Percentiles rank a stretch among this genome's conserved stretches.
Evolutionary conservation across 2,113 vertebrate species (phyloP).

Genomic region (Callorhinus ursinus): DNA sequence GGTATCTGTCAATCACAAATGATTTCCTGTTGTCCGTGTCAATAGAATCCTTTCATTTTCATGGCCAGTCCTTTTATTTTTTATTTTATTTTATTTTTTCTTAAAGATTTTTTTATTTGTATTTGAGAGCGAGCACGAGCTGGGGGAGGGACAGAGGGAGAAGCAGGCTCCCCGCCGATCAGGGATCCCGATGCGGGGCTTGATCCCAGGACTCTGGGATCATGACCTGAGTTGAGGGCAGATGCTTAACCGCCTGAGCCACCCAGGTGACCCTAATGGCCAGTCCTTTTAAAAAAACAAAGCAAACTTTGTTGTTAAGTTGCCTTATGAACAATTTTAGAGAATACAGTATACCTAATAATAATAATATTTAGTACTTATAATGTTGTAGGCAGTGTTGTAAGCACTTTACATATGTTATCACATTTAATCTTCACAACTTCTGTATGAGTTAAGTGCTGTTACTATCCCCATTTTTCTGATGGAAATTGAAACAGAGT

Average conservation of each 20-base stretch:
- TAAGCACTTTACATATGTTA: constrained; percentile 2
- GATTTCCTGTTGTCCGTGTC: background rate
- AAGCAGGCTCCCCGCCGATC: background rate
- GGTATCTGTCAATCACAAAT: background rate
- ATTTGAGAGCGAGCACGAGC: background rate
- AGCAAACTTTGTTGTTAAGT: constrained; percentile 15
- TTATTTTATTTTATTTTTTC: background rate
- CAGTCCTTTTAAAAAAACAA: constrained; percentile 21
- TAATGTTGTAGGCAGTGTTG: background rate
- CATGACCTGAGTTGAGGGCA: background rate
- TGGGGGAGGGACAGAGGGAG: background rate
- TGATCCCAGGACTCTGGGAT: background rate
- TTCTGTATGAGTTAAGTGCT: background rate
- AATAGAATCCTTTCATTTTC: background rate
- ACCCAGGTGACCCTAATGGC: background rate
- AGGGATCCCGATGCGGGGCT: background rate
- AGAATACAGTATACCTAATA: constrained; percentile 18
- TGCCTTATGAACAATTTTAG: constrained; percentile 14
- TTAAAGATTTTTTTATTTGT: background rate
- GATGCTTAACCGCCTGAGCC: background rate
- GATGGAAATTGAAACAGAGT: background rate
- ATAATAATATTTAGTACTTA: constrained; percentile 2
- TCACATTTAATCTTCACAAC: background rate
- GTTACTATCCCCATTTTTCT: constrained; percentile 21
- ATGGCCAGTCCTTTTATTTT: background rate